phyloP scores from a whole-genome alignment of 2,113 vertebrate genomes.

The Phrynosoma blainvillii region DNA sequence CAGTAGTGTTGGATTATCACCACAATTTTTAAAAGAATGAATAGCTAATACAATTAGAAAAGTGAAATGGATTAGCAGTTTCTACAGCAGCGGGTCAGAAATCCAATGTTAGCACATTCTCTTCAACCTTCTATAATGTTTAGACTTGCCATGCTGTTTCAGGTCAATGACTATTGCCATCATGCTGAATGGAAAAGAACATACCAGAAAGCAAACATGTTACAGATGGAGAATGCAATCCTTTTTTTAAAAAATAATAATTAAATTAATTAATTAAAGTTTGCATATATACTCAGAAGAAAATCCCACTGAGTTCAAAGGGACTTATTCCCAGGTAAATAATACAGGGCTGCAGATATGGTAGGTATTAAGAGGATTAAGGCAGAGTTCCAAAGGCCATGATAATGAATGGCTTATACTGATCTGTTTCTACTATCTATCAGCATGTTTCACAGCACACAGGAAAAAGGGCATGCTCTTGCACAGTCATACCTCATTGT shows the following conservation, averaged over 20 bases:
- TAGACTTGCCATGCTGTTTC: slow-evolving; percentile 2
- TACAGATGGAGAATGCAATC: neutral
- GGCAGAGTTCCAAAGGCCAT: slow-evolving; percentile 35
- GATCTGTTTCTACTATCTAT: slow-evolving; percentile 41
- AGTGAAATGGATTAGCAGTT: neutral
- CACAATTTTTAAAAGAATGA: neutral
- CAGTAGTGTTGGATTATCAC: neutral
- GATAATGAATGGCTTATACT: slow-evolving; percentile 13
- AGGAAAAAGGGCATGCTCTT: slow-evolving; percentile 54
- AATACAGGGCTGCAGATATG: neutral
- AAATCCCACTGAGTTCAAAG: neutral
- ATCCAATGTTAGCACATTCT: neutral
- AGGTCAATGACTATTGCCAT: neutral
- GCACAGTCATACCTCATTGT: slow-evolving; percentile 82
- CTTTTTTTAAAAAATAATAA: no score
- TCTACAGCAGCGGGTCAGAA: neutral
- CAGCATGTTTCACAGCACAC: slow-evolving; percentile 62
- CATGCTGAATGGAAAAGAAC: neutral
- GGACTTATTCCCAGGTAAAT: neutral
- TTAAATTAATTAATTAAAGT: no score
- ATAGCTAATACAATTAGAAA: neutral
- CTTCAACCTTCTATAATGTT: neutral
- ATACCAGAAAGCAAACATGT: neutral
- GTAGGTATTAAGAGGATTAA: slow-evolving; percentile 43
- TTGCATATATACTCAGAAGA: neutral